These are phyloP conservation scores for Pangasius mekongensis DNA, from an alignment of 2,797 vertebrate species.

Conservation along the genomic window DNA sequence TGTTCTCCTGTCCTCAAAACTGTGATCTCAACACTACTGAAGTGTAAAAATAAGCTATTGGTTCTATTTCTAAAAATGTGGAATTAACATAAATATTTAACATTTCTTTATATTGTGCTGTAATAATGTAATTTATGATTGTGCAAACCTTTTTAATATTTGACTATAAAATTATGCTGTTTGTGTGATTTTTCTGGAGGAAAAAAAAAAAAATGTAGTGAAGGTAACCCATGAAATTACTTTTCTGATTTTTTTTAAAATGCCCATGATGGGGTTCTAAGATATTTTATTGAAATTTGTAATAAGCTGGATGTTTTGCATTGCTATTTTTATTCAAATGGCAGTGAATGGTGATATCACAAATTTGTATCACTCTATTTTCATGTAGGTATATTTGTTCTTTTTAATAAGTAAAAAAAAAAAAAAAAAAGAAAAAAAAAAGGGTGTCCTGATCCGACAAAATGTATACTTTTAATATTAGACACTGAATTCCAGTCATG, in stretches of 20 bases:
- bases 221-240: not conserved
- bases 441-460: not conserved
- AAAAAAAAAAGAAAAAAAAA: not conserved
- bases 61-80: not conserved
- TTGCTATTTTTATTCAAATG: not conserved
- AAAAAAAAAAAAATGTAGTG: not conserved
- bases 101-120: not conserved
- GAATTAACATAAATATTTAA: not conserved
- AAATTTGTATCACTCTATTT: not conserved
- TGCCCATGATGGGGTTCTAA: not conserved
- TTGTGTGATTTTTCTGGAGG: too few relatives aligned
- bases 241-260: too few relatives aligned
- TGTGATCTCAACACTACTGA: not conserved
- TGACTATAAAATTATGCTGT: not conserved
- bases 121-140: not conserved
- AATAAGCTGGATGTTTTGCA: not conserved
- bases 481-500: not conserved
- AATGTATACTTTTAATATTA: not conserved
- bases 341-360: not conserved
- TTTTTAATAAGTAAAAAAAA: not conserved
- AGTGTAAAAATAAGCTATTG: not conserved
- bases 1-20: not conserved
- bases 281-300: not conserved
- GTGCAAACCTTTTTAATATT: not conserved
- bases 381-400: not conserved